Evolutionary conservation across 2,113 vertebrate species (phyloP), one percentile per base, ranked within the genome.

Genomic region (Pollimyrus isidori): DNA sequence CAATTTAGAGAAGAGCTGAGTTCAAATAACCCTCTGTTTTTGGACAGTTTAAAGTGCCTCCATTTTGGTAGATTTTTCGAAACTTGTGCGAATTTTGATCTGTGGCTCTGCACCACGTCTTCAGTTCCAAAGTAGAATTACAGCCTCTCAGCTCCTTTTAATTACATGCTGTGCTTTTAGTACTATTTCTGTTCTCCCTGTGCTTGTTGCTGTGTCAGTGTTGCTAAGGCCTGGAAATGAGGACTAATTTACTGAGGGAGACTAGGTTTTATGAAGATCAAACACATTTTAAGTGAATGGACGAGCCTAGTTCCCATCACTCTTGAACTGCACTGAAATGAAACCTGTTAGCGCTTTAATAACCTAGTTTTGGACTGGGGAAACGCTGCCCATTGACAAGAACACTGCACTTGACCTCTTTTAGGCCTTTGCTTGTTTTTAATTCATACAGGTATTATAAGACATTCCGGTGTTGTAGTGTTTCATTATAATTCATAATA

Each of bases 171-270:
- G 39, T 84, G 42, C 80, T 84, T 46, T 84, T 45, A 21, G 80
- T n/a, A 42, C 80, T 84, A 84, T 84, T 84, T 84, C 42, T 84
- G 80, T 46, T 48, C 80, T 83, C 80, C 30, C 45, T 48, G 45
- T n/a, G 42, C 80, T 84, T 84, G 80, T 84, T 84, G 80, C 80
- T 84, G 35, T 84, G 80, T 84, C 80, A 84, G 80, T 84, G 80
- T 84, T 84, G 80, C 80, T 84, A 84, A 42, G 80, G 80, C 80
- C 80, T 45, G 21, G 80, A 84, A 84, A 84, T 21, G 19, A 83
- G 80, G 17, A 48, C 80, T 83, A 46, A 83, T 84, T 84, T 84
- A 2, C 80, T 11, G 45, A 48, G 42, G 45, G 42, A 48, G 80
- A 84, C 80, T 23, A 48, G 39, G 42, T 48, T 48, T 84, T 84